Evolutionary conservation across 2,113 vertebrate species (phyloP).

Genomic region (Clupea harengus): DNA sequence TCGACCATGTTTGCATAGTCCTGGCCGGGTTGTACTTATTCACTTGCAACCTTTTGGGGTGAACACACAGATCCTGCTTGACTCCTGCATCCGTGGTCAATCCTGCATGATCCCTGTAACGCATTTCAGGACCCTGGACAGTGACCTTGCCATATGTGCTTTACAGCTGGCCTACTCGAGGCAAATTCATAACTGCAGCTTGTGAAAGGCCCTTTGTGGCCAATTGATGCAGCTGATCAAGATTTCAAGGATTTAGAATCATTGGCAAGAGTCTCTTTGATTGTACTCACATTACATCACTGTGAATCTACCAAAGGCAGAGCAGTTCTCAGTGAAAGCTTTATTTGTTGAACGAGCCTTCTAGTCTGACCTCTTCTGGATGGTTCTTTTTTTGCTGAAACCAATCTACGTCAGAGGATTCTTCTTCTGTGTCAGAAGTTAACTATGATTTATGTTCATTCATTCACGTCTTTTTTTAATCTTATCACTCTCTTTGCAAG

Average conservation of each 20-base stretch:
- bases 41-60: not conserved
- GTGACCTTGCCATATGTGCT: not conserved
- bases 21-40: not conserved
- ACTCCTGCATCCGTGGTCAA: not conserved
- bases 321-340: not conserved
- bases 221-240: not conserved
- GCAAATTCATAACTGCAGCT: not conserved
- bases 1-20: not conserved
- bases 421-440: conserved; percentile 19
- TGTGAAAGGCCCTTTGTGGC: not conserved
- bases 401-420: conserved; percentile 27
- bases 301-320: not conserved
- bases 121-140: conserved; percentile 2
- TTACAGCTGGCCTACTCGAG: not conserved
- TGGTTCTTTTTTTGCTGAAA: not conserved
- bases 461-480: not conserved
- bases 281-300: conserved; percentile 3
- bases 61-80: not conserved
- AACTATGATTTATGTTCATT: not conserved
- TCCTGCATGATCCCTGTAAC: not conserved
- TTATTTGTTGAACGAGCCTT: not conserved
- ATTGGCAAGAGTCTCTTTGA: not conserved
- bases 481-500: not conserved
- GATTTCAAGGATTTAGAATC: not conserved
- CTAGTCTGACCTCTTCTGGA: not conserved